These are phyloP conservation scores for Carassius gibelio DNA, from an alignment of 2,113 vertebrate genomes.

Conservation along the genomic window DNA sequence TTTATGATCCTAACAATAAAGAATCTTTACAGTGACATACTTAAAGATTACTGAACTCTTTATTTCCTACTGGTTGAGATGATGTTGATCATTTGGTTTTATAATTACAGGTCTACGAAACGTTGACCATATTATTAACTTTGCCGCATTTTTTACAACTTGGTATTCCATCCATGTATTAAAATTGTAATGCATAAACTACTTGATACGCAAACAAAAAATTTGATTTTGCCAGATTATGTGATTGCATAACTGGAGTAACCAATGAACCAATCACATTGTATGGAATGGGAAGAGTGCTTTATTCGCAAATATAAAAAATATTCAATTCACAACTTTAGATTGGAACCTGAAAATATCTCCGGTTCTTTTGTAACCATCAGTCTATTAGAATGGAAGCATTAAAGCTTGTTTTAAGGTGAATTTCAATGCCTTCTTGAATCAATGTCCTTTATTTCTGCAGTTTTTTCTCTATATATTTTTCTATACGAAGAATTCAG, in stretches of 20 bases:
- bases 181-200: too few species aligned
- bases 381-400: background rate
- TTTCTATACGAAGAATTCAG: background rate
- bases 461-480: background rate
- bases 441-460: background rate
- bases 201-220: background rate
- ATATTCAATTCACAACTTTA: background rate
- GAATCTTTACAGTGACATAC: background rate
- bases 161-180: too few species aligned
- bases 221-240: background rate
- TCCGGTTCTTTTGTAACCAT: background rate
- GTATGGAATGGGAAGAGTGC: background rate
- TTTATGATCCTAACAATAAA: background rate
- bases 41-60: background rate
- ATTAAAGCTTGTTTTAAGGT: background rate
- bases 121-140: too few species aligned
- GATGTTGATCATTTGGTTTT: background rate
- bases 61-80: background rate
- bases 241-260: background rate
- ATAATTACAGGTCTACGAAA: background rate
- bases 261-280: background rate
- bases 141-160: too few species aligned
- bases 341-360: background rate
- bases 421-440: background rate
- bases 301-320: too few species aligned